Evolutionary conservation across 1,140 invertebrate genomes (phyloP).

Genomic region (Maniola jurtina): DNA sequence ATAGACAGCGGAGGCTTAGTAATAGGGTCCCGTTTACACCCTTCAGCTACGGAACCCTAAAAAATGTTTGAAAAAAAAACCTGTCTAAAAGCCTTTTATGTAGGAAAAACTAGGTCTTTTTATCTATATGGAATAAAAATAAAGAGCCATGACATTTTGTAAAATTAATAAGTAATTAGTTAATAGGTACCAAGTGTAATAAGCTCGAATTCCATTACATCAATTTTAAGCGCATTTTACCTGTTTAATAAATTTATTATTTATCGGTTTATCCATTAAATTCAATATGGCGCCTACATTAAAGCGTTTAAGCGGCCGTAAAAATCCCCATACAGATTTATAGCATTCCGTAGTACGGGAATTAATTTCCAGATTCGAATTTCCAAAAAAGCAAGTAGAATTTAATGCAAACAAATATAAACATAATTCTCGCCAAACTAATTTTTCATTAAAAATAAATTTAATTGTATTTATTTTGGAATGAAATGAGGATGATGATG

Average conservation of each 20-base stretch:
- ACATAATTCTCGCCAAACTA: not conserved
- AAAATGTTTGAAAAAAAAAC: too few relatives aligned
- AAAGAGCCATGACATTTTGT: not conserved
- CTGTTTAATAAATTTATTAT: constrained; percentile 18
- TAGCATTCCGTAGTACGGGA: constrained; percentile 23
- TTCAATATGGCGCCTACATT: constrained; percentile 31
- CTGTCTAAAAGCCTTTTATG: too few relatives aligned
- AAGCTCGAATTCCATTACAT: not conserved
- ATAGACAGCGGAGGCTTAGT: too few relatives aligned
- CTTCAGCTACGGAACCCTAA: too few relatives aligned
- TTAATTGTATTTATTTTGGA: too few relatives aligned
- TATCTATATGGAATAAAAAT: not conserved
- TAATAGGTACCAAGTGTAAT: not conserved
- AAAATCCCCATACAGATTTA: constrained; percentile 30
- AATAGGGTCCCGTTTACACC: too few relatives aligned
- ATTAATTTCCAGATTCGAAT: constrained; percentile 26
- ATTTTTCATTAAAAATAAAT: too few relatives aligned
- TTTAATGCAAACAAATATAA: constrained; percentile 20
- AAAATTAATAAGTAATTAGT: not conserved
- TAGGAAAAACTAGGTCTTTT: too few relatives aligned
- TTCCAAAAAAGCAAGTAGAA: not conserved
- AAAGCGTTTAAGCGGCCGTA: constrained; percentile 30
- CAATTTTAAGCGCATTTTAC: constrained; percentile 11
- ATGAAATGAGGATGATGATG: too few relatives aligned
- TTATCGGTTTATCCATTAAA: constrained; percentile 25